A percentile compares a stretch with the other conserved stretches of the same genome.
Evolutionary conservation across 2,113 vertebrate species (phyloP).

Genomic region (Pelodiscus sinensis): DNA sequence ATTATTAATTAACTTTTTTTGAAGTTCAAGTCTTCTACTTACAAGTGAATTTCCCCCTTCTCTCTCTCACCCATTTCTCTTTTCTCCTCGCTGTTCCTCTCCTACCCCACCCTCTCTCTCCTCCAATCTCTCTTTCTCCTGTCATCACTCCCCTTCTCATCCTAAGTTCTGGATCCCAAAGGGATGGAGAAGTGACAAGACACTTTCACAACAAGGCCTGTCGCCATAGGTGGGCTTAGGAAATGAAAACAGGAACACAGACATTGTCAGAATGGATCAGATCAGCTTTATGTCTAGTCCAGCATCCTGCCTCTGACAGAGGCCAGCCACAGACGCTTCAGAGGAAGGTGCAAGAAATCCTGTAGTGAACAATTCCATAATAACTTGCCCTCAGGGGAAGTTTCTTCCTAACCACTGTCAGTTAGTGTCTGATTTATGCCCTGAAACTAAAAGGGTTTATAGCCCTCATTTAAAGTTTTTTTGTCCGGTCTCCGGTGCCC

Average conservation of each 20-base stretch:
- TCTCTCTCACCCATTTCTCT: background rate
- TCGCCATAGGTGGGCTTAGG: background rate
- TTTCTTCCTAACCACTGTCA: rapidly evolving
- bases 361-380: background rate
- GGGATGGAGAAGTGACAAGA: background rate
- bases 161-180: background rate
- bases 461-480: background rate
- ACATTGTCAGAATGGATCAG: background rate
- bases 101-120: background rate
- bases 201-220: background rate
- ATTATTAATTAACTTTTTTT: constrained; percentile 80
- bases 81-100: background rate
- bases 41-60: constrained; percentile 31
- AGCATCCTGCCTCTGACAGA: background rate
- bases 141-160: too few relatives aligned
- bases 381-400: background rate
- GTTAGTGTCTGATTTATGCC: background rate
- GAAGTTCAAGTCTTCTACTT: constrained; percentile 78
- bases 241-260: background rate
- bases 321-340: background rate
- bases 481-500: background rate
- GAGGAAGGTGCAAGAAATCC: background rate
- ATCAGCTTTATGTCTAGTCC: background rate
- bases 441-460: background rate
- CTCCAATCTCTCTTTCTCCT: background rate